Evolutionary conservation across 2,888 invertebrate genomes (phyloP).

Genomic region (Helleia helle): DNA sequence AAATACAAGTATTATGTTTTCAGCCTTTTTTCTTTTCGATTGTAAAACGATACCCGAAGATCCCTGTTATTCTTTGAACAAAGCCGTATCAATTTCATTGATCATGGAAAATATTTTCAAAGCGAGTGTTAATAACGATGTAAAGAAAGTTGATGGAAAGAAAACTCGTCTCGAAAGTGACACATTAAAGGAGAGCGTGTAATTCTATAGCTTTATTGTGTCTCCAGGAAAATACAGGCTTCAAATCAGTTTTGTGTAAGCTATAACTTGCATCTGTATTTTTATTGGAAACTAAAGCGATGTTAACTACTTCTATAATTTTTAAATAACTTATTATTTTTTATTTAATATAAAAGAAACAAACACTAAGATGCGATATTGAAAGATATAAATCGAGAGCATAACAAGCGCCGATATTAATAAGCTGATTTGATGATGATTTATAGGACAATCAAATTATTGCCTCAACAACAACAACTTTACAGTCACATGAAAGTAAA

Average conservation of each 20-base stretch:
- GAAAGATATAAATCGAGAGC: too few species aligned
- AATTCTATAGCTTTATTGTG: background rate
- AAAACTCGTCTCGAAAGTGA: slow-evolving; percentile 1
- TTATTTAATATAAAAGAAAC: too few species aligned
- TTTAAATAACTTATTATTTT: too few species aligned
- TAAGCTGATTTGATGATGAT: too few species aligned
- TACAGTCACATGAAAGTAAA: too few species aligned
- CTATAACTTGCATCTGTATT: too few species aligned
- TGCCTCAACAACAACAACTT: too few species aligned
- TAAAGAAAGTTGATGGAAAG: slow-evolving; percentile 1
- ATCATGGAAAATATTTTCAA: slow-evolving; percentile 1
- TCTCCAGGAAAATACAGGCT: background rate
- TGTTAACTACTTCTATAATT: too few species aligned
- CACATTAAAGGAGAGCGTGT: background rate
- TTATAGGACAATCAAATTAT: too few species aligned
- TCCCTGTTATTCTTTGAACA: background rate
- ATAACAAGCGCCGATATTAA: too few species aligned
- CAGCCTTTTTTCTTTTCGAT: background rate
- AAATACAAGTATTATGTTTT: background rate
- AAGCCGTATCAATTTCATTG: background rate
- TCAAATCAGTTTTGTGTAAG: background rate
- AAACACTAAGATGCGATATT: too few species aligned
- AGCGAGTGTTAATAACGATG: slow-evolving; percentile 1
- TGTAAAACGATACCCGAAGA: background rate
- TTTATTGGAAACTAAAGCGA: too few species aligned